Base-by-base conservation (phyloP, 2,888 invertebrate genomes). In the Rapana venosa region DNA sequence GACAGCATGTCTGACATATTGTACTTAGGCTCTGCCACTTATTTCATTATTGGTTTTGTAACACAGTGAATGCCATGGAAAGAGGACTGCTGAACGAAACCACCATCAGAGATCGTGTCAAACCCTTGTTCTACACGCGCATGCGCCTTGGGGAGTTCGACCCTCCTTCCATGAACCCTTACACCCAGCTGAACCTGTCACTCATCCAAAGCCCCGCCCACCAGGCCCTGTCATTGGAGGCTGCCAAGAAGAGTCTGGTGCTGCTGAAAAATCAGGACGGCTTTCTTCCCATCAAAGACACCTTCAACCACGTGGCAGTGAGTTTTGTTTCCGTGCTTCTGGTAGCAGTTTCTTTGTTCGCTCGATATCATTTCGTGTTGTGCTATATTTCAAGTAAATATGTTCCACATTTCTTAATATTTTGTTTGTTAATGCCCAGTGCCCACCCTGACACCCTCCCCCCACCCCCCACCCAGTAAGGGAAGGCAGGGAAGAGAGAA, bases 91-190 rank as follows among this genome's bases (percentile, higher is more conserved):
- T 89, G 30, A 26, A 36, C n/a, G 85, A 85, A 70, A 22, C 61
- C 8, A 85, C 74, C 15, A 58, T 89, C 30, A 35, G 93, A 81
- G 93, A 93, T 47, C 90, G 92, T 47, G 94, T 92, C 1, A 94
- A 94, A 83, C 94, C 94, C 26, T 91, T 95, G 56, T 94, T 95
- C 91, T 93, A 94, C 90, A 94, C 94, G 36, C 91, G 95, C 90
- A 94, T 95, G 94, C 92, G 94, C 88, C 92, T 95, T 5, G 95
- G 95, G n/a, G 94, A 94, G 88, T 95, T 95, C 91, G 95, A 95
- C 89, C 95, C 95, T 0, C 93, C 93, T 8, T 87, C 90, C 83
- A 94, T 94, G 94, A 95, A 95, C 91, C 95, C 95, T 0, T 95
- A 95, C 90, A 61, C 58, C 20, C 15, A 26, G 4, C 89, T 89